Percentiles rank a stretch among this genome's conserved stretches.
Conservation (phyloP, 2,888 invertebrate species). For the Phortica magna region DNA sequence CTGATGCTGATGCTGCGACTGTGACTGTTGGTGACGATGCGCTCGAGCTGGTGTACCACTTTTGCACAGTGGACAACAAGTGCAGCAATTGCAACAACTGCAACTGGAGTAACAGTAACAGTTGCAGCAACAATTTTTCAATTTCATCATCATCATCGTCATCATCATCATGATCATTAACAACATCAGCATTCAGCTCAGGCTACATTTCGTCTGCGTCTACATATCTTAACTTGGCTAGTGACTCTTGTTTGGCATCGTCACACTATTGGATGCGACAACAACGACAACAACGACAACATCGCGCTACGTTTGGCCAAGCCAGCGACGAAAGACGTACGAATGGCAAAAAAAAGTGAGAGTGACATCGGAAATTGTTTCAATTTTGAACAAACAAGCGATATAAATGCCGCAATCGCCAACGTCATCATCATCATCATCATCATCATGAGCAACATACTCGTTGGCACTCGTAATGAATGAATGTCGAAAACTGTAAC, state of each 20-base stretch:
- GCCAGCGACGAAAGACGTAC: slow-evolving; percentile 47
- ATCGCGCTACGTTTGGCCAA: slow-evolving; percentile 57
- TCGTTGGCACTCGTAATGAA: slow-evolving; percentile 59
- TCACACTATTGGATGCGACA: neutral
- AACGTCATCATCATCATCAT: slow-evolving; percentile 41
- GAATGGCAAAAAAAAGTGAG: slow-evolving; percentile 68
- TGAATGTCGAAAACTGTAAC: slow-evolving; percentile 77
- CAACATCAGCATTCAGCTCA: slow-evolving; percentile 13
- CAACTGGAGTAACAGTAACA: slow-evolving; percentile 59
- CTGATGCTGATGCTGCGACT: neutral
- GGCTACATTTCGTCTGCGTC: slow-evolving; percentile 23
- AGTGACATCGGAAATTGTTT: slow-evolving; percentile 77
- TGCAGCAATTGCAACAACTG: slow-evolving; percentile 38
- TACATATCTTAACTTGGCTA: slow-evolving; percentile 33
- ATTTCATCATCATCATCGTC: slow-evolving; percentile 17
- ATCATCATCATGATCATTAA: neutral
- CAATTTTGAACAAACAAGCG: slow-evolving; percentile 66
- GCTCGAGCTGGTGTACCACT: slow-evolving; percentile 29
- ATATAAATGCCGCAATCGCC: slow-evolving; percentile 52
- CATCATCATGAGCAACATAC: slow-evolving; percentile 37
- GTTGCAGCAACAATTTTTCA: slow-evolving; percentile 42
- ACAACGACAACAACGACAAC: slow-evolving; percentile 37
- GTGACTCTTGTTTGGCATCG: slow-evolving; percentile 8
- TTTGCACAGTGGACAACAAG: slow-evolving; percentile 39
- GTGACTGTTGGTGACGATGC: slow-evolving; percentile 27